Percentiles rank a stretch among this genome's conserved stretches.
phyloP scores from a whole-genome alignment of 2,113 vertebrate genomes.

The Odocoileus hemionus region DNA sequence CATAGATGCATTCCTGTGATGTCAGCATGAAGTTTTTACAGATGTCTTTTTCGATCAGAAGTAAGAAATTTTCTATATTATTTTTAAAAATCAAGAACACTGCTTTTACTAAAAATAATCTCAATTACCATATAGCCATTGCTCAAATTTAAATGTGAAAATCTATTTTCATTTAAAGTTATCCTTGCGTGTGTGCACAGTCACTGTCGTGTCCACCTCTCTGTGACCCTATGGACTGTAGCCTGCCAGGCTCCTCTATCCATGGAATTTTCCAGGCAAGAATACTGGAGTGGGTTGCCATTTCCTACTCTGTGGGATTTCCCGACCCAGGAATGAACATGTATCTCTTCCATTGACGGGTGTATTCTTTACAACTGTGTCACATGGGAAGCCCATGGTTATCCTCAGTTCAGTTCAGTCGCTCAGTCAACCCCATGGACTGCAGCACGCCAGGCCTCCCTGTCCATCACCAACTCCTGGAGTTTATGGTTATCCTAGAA shows the following conservation, averaged over 20 bases:
- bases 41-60: conserved; percentile 12
- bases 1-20: not conserved
- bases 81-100: conserved; percentile 31
- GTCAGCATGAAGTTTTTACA: conserved; percentile 1
- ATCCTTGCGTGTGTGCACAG: not conserved
- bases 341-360: not conserved
- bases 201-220: not conserved
- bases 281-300: not conserved
- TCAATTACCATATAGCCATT: not conserved
- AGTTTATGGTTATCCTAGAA: not conserved
- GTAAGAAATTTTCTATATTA: not conserved
- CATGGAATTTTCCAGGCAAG: not conserved
- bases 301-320: not conserved
- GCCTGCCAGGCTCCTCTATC: not conserved
- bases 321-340: not conserved
- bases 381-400: not conserved
- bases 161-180: not conserved
- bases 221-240: not conserved
- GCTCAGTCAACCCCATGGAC: not conserved
- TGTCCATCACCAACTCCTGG: not conserved
- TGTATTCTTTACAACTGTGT: not conserved
- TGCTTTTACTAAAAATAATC: not conserved
- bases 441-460: not conserved
- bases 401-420: not conserved
- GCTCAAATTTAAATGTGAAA: conserved; percentile 24